Base-by-base conservation (phyloP, 2,888 invertebrate species). In the Mythimna lalbum region DNA sequence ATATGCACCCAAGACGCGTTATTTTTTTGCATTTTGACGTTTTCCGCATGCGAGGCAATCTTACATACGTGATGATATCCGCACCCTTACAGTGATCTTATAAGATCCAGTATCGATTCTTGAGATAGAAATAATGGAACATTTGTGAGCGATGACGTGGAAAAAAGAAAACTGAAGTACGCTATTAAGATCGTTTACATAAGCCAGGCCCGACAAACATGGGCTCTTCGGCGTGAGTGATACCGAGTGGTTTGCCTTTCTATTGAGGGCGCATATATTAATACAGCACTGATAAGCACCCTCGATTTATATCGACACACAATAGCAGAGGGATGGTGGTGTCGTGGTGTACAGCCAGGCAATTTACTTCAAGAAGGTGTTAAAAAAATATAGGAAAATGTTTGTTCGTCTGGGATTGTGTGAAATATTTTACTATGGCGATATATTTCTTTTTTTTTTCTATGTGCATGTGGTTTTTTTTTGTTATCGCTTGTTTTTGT, bases 121-220 rank as follows among this genome's bases (percentile, higher is more conserved):
- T 62, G 53, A 67, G 71, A 74, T 78, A 78, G 77, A 81, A 83
- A 83, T 82, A 88, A 84, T 82, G 72, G 82, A 73, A 74, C 76
- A 84, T 75, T 82, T 79, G 82, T 76, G 80, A 78, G 86, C 88
- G 88, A 86, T 88, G 88, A 84, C 67, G 84, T 80, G 79, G 86
- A 85, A 88, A 89, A 89, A 89, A 86, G 85, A 88, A 89, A 87
- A 84, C 86, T 90, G 86, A 87, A 91, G 91, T 87, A 82, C 82
- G 89, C 92, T 90, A 89, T 89, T 89, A 90, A 88, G 86, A 84
- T 86, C 90, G 89, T 91, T 92, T 90, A 88, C 90, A 86, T 82
- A 87, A 84, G 87, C 77, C 77, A 77, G 83, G 82, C 73, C 81
- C 78, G 81, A 85, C 81, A 88, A 88, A 90, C 86, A 87, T 72